Evolutionary conservation across 2,113 vertebrate species (phyloP), one percentile per base, ranked within the genome.

Genomic region (Cryptotis parvus): DNA sequence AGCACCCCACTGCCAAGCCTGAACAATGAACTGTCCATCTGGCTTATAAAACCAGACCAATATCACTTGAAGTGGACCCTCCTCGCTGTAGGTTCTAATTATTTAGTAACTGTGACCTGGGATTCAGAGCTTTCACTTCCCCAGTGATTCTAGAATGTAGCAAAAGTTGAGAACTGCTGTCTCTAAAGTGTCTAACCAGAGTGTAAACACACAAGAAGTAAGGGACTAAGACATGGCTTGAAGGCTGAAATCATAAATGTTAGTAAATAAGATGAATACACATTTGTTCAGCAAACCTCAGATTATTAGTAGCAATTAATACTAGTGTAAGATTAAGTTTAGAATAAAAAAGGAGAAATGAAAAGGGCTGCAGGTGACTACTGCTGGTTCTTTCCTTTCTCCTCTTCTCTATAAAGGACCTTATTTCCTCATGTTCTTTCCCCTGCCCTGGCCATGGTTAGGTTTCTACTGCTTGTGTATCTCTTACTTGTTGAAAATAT

Each of bases 321-420:
- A 41, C 66, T 74, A 31, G 20, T 72, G 52, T 69, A 43, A 73
- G 43, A 55, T 37, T 35, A 82, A 89, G 31, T 22, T 29, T 24
- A 81, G 29, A 77, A 45, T 61, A 61, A 85, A 94, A 52, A 61
- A 5, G 78, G 27, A 49, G 72, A 39, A 76, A 78, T 78, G 90
- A 52, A 82, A 77, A 84, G 74, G 14, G 69, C 61, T 31, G 1
- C 16, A 4, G 33, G 27, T 88, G 84, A 74, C 65, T n/a, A 2
- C 22, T 52, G 80, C 43, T n/a, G 63, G 65, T 24, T 61, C 75
- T 33, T 65, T 22, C 27, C 26, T 49, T 84, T 94, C 63, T 74
- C 27, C 33, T 90, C 14, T 27, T 22, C 55, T 1, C 1, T 7
- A 24, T 16, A 15, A 26, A 58, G 29, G 49, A 58, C 3, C 7